These are phyloP conservation scores for Ommatoiulus sabulosus DNA, from an alignment of 2,888 invertebrate species.

Conservation along the genomic window DNA sequence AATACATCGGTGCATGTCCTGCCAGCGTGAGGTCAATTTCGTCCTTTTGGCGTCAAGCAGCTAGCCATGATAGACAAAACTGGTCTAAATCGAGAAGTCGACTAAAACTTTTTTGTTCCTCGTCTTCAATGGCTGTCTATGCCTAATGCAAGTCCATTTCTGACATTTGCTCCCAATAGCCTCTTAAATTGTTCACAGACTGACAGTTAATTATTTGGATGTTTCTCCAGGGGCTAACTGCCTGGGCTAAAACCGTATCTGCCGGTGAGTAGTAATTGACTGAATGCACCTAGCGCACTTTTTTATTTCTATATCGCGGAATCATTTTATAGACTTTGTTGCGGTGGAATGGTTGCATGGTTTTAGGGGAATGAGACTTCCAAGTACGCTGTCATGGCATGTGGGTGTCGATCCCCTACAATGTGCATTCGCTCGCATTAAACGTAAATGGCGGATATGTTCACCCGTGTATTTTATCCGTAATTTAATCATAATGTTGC, in stretches of 20 bases:
- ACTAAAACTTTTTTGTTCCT: not conserved
- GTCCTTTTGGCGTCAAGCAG: not conserved
- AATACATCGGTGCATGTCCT: not conserved
- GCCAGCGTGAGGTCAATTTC: not conserved
- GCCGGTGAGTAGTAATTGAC: conserved; percentile 45
- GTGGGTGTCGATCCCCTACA: not conserved
- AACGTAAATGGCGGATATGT: not conserved
- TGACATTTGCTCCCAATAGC: conserved; percentile 47
- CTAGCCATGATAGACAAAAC: not conserved
- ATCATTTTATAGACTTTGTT: conserved; percentile 27
- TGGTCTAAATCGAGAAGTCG: not conserved
- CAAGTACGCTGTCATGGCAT: not conserved
- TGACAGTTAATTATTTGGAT: conserved; percentile 53
- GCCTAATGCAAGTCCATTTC: conserved; percentile 49
- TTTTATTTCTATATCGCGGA: conserved; percentile 27
- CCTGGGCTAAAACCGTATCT: conserved; percentile 40
- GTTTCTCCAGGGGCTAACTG: conserved; percentile 50
- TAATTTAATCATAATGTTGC: no score
- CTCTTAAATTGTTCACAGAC: conserved; percentile 46
- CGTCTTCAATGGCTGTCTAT: not conserved
- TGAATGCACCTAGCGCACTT: conserved; percentile 28
- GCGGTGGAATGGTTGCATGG: not conserved
- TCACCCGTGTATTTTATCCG: not conserved
- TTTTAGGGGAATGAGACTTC: not conserved
- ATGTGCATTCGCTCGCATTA: not conserved